Conservation (phyloP, 1,140 invertebrate species). For the Dolichoris vasculosae region DNA sequence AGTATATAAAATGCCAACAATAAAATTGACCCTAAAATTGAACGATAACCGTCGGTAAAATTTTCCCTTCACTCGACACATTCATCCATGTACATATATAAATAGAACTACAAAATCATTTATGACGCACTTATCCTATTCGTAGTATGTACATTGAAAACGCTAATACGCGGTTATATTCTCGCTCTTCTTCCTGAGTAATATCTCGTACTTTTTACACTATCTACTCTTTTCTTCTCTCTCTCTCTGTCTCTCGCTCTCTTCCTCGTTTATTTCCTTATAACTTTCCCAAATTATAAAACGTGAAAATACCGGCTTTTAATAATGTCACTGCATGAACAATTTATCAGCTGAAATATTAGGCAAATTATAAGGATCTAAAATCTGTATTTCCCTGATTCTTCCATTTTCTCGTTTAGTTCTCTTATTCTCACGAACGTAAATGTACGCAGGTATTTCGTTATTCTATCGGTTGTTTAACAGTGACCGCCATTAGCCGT, state of each 20-base stretch:
- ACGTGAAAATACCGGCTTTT: background rate
- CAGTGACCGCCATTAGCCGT: background rate
- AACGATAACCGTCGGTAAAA: background rate
- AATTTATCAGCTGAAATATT: constrained; percentile 66
- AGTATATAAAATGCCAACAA: background rate
- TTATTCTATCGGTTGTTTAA: constrained; percentile 56
- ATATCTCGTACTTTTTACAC: background rate
- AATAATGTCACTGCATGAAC: constrained; percentile 50
- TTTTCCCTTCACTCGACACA: background rate
- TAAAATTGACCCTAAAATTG: constrained; percentile 14
- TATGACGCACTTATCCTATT: constrained; percentile 5
- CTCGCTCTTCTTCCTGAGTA: background rate
- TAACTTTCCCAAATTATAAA: too few relatives aligned
- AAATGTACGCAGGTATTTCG: background rate
- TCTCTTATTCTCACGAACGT: background rate
- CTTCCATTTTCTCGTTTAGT: background rate
- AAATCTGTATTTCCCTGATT: constrained; percentile 55
- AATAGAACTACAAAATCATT: constrained; percentile 24
- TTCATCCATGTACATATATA: background rate
- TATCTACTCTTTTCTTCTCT: too few relatives aligned
- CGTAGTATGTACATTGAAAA: background rate
- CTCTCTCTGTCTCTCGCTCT: background rate
- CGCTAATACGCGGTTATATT: background rate
- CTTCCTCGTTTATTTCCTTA: background rate
- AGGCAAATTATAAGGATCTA: constrained; percentile 65